phyloP scores from a whole-genome alignment of 2,113 vertebrate genomes.

The Fregetta grallaria region DNA sequence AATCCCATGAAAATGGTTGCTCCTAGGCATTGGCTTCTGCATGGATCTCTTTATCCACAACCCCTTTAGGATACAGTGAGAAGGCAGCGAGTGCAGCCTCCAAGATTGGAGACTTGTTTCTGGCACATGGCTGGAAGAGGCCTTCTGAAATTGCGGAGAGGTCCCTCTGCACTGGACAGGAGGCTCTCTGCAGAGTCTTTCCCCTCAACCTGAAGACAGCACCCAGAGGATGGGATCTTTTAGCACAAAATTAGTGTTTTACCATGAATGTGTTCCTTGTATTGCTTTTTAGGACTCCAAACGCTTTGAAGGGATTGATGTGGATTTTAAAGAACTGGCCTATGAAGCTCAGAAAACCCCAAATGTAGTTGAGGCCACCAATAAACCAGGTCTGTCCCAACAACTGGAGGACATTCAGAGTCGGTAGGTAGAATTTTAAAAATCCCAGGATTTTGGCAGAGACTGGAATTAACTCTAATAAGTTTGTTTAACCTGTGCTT shows the following conservation, averaged over 20 bases:
- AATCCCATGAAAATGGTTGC: not conserved
- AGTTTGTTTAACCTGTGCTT: not conserved
- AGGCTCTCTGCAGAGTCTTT: not conserved
- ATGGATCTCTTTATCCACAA: not conserved
- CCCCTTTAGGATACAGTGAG: not conserved
- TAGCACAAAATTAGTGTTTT: not conserved
- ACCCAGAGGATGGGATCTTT: not conserved
- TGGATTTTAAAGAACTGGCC: slow-evolving; percentile 88
- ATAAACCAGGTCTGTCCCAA: slow-evolving; percentile 82
- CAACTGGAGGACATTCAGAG: slow-evolving; percentile 90
- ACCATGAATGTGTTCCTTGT: not conserved
- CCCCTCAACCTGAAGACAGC: not conserved
- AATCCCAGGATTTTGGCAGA: not conserved
- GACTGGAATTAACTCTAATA: not conserved
- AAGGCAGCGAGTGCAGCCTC: not conserved
- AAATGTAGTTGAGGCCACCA: slow-evolving; percentile 90
- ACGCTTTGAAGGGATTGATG: slow-evolving; percentile 89
- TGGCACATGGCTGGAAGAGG: not conserved
- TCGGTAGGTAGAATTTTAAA: slow-evolving; percentile 73
- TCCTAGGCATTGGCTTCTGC: not conserved
- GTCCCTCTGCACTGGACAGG: not conserved
- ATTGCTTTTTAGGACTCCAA: slow-evolving; percentile 81
- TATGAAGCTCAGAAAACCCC: slow-evolving; percentile 80
- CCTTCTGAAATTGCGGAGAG: not conserved
- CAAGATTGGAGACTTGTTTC: not conserved